These are phyloP conservation scores for Piscicola geometra DNA, from an alignment of 2,888 invertebrate species.

Conservation along the genomic window DNA sequence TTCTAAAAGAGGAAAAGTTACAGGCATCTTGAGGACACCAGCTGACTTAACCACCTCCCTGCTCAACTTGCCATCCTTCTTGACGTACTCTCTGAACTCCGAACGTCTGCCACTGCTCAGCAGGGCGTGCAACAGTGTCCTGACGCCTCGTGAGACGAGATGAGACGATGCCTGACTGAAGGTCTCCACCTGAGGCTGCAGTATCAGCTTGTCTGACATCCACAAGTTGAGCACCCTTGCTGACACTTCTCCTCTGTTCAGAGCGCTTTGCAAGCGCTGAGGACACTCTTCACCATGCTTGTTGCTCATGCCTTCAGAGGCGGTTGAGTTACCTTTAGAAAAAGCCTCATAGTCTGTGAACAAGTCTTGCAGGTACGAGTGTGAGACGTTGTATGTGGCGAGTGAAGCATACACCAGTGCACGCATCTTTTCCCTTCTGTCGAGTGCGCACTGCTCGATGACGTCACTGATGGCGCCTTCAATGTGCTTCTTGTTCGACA, in stretches of 20 bases:
- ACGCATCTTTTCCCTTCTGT: constrained; percentile 44
- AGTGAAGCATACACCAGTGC: constrained; percentile 48
- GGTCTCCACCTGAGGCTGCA: constrained; percentile 51
- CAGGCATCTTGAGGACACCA: background rate
- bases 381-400: constrained; percentile 46
- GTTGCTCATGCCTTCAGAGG: background rate
- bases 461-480: constrained; percentile 66
- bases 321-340: background rate
- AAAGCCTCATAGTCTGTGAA: constrained; percentile 13
- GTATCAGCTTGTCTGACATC: constrained; percentile 48
- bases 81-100: constrained; percentile 27
- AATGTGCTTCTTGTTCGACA: constrained; percentile 65
- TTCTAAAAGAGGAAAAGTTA: constrained; percentile 1
- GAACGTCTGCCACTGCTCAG: constrained; percentile 43
- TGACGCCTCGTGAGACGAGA: constrained; percentile 46
- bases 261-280: constrained; percentile 66
- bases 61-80: background rate
- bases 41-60: constrained; percentile 13
- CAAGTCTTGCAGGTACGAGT: constrained; percentile 11
- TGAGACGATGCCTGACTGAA: constrained; percentile 46
- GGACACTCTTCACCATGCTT: background rate
- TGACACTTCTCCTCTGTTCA: constrained; percentile 64
- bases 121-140: constrained; percentile 51
- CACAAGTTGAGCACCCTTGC: constrained; percentile 62
- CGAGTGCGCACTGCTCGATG: constrained; percentile 44